Base-by-base conservation (phyloP, 2,888 invertebrate genomes). In the Tolmerus cingulatus region DNA sequence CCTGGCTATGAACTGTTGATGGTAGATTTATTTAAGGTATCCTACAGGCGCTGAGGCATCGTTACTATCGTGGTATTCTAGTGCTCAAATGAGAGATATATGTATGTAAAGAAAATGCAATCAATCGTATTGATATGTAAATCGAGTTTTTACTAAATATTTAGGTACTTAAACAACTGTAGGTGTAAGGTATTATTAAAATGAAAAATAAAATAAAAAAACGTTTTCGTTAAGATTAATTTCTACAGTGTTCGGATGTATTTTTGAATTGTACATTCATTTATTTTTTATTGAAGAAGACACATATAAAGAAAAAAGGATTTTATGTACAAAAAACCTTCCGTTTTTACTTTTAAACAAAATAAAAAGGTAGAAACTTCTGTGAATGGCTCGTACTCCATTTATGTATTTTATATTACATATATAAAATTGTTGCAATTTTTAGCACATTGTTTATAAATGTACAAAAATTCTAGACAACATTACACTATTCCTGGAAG, bases 101-200 rank as follows among this genome's bases (percentile, higher is more conserved):
- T 46, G 66, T 57, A 46, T 46, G 66, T 16, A 37, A 81, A 81
- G 55, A 66, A 66, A 82, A 66, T 82, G 82, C 82, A 82, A 82
- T 57, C 55, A 82, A 57, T 82, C 51, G 82, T 34, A 30, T 57
- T 82, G 57, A 57, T 57, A 82, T 34, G 34, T 37, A 55, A 66
- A 82, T 19, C 37, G 66, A 82, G 34, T 66, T 66, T 82, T 82
- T 82, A 81, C 81, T 82, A 55, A 66, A 66, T 57, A 82, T 16
- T 82, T 66, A 82, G 82, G 82, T 82, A 82, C 82, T 82, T 82
- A 82, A 66, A 66, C 19, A 57, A 82, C 82, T 57, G 37, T 55
- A 37, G 57, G 16, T 37, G 23, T 82, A 82, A 82, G 37, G 7
- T 37, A 34, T 82, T 82, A 57, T 66, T 66, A 19, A 66, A 46